phyloP scores from a whole-genome alignment of 2,888 invertebrate species.

The Cetonia aurata region DNA sequence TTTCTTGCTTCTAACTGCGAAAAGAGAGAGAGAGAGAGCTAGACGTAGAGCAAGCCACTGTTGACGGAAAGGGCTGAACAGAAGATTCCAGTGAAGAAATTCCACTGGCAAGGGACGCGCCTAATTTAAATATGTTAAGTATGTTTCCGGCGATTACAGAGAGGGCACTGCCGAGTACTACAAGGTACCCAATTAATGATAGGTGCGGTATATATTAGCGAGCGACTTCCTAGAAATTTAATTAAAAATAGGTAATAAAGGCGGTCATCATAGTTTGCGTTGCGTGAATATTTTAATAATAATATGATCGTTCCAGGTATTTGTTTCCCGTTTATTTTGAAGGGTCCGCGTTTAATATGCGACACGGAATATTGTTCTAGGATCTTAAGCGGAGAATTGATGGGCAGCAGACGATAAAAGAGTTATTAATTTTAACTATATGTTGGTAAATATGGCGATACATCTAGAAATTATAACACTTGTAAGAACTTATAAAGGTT shows the following conservation, averaged over 20 bases:
- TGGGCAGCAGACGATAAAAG: background rate
- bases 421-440: conserved; percentile 13
- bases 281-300: conserved; percentile 39
- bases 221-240: conserved; percentile 43
- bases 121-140: conserved; percentile 43
- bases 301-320: conserved; percentile 36
- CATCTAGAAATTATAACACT: background rate
- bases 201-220: conserved; percentile 39
- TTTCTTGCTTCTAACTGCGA: no score
- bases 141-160: conserved; percentile 41
- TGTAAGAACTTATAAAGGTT: background rate
- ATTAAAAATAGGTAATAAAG: conserved; percentile 45
- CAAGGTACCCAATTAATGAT: conserved; percentile 36
- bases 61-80: conserved; percentile 34
- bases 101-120: conserved; percentile 32
- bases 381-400: no score
- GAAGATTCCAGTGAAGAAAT: conserved; percentile 3
- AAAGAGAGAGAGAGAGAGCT: background rate
- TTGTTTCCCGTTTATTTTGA: conserved; percentile 17
- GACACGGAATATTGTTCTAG: no score
- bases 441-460: background rate
- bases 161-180: background rate
- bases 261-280: conserved; percentile 30
- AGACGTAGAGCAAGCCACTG: conserved; percentile 6
- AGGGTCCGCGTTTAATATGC: conserved; percentile 18